Evolutionary conservation across 2,113 vertebrate genomes (phyloP).

Genomic region (Heteronetta atricapilla): DNA sequence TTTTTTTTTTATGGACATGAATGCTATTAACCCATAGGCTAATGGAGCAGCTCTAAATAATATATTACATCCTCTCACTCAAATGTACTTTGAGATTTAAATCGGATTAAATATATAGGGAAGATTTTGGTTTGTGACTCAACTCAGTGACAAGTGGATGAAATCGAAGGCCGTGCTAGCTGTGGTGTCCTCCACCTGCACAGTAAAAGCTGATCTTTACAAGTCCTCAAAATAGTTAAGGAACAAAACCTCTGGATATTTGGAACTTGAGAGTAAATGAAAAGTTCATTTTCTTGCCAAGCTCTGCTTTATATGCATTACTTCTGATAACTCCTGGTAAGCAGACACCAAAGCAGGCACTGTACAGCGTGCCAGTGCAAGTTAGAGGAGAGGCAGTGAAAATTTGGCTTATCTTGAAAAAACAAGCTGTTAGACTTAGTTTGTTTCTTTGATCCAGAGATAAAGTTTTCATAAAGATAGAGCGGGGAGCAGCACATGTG

Average conservation of each 20-base stretch:
- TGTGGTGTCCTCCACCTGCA: background rate
- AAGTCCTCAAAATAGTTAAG: background rate
- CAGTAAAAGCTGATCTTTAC: background rate
- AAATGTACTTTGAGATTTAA: background rate
- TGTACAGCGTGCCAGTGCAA: background rate
- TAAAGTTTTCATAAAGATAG: background rate
- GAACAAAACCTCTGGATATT: background rate
- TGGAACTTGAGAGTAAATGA: background rate
- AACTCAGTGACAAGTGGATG: background rate
- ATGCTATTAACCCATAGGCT: background rate
- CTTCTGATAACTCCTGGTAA: background rate
- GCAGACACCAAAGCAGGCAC: background rate
- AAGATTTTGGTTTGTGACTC: constrained; percentile 2
- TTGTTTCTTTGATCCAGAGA: constrained; percentile 25
- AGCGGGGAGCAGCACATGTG: background rate
- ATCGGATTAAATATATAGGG: background rate
- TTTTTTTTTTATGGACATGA: background rate
- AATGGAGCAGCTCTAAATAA: constrained; percentile 5
- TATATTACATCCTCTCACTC: background rate
- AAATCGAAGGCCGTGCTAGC: background rate
- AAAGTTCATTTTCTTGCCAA: background rate
- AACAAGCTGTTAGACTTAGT: background rate
- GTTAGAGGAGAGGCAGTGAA: background rate
- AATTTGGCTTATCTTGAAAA: constrained; percentile 24
- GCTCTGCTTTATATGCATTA: background rate